Conservation (phyloP, 2,797 vertebrate genomes). For the Aplochiton taeniatus region DNA sequence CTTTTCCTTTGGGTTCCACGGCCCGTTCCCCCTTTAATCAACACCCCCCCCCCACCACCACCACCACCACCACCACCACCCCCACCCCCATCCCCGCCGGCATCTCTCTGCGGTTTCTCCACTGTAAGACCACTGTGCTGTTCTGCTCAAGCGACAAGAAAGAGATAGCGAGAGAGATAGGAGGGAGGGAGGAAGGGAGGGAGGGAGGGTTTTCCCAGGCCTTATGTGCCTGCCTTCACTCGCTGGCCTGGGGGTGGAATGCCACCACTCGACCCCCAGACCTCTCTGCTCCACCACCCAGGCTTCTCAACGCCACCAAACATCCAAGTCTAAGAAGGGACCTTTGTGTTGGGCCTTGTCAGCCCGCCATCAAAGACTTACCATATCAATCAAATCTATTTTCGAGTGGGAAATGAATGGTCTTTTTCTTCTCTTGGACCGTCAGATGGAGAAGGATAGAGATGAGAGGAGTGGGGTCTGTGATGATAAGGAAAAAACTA, state of each 20-base stretch:
- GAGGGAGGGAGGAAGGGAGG: constrained; percentile 1
- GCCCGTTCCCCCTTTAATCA: constrained; percentile 65
- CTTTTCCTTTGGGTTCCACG: constrained; percentile 56
- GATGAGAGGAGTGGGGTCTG: constrained; percentile 42
- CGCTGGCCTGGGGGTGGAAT: constrained; percentile 53
- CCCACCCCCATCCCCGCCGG: too few relatives aligned
- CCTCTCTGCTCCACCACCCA: constrained; percentile 37
- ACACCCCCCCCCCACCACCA: too few relatives aligned
- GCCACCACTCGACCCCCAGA: constrained; percentile 36
- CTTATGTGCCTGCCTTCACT: constrained; percentile 24
- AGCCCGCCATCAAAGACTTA: constrained; percentile 61
- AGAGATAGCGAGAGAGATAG: not conserved
- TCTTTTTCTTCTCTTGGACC: constrained; percentile 36
- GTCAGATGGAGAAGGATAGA: constrained; percentile 44
- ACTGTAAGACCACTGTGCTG: constrained; percentile 61
- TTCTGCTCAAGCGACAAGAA: constrained; percentile 39
- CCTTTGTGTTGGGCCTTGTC: constrained; percentile 39
- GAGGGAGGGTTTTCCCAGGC: constrained; percentile 33
- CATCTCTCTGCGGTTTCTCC: constrained; percentile 49
- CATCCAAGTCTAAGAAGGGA: constrained; percentile 16
- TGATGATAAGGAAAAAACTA: constrained; percentile 57
- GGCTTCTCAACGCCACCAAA: constrained; percentile 47
- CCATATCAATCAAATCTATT: constrained; percentile 59
- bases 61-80: too few relatives aligned
- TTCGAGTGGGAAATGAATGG: constrained; percentile 39